A percentile compares a stretch with the other conserved stretches of the same genome.
phyloP scores from a whole-genome alignment of 1,140 invertebrate species.

The Nasonia longicornis region DNA sequence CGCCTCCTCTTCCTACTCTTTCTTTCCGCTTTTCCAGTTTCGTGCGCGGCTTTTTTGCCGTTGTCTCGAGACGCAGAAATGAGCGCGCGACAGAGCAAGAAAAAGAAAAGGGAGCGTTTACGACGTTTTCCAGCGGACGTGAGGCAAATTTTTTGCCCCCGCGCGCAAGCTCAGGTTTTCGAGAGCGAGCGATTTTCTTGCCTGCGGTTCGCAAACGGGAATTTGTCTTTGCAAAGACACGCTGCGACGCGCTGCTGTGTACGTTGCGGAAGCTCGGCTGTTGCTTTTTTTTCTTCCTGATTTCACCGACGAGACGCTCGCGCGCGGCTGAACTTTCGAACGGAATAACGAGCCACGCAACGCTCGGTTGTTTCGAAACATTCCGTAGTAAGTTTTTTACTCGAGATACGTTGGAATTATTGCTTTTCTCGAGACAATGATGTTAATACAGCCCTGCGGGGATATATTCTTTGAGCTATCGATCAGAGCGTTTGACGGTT shows the following conservation, averaged over 20 bases:
- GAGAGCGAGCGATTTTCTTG: slow-evolving; percentile 17
- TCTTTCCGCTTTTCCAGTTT: background rate
- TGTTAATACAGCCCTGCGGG: background rate
- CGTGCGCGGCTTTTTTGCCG: slow-evolving; percentile 1
- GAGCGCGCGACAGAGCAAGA: slow-evolving; percentile 9
- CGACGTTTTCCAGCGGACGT: slow-evolving; percentile 13
- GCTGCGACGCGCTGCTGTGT: background rate
- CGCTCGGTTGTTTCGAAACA: background rate
- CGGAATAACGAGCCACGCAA: background rate
- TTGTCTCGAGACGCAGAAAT: slow-evolving; percentile 2
- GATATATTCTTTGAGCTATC: slow-evolving; percentile 3
- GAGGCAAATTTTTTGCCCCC: slow-evolving; percentile 27
- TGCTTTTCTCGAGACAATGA: background rate
- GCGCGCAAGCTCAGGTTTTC: background rate
- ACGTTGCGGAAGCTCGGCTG: background rate
- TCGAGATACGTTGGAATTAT: background rate
- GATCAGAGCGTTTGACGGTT: slow-evolving; percentile 24
- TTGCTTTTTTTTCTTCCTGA: background rate
- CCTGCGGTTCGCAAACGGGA: background rate
- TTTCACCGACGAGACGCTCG: background rate
- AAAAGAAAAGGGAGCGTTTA: slow-evolving; percentile 13
- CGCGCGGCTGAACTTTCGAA: background rate
- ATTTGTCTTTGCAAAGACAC: slow-evolving; percentile 11
- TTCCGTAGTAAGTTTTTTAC: background rate
- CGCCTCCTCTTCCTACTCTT: background rate